These are phyloP conservation scores for Girardinichthys multiradiatus DNA, from an alignment of 2,113 vertebrate genomes.

Conservation along the genomic window DNA sequence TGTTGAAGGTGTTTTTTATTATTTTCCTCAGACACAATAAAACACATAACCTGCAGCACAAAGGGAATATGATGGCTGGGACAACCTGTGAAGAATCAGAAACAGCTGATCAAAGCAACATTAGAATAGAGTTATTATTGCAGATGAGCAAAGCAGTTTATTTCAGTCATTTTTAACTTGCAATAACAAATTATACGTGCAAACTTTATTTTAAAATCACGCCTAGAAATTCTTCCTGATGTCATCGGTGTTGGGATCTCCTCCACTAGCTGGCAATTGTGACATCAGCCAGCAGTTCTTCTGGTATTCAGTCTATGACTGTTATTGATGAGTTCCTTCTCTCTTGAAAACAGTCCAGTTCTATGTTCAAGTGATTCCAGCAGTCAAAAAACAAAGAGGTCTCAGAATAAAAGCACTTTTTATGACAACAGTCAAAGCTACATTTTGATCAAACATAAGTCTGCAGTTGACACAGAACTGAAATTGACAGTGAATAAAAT, in stretches of 20 bases:
- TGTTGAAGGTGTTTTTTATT: constrained; percentile 78
- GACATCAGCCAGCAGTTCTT: constrained; percentile 56
- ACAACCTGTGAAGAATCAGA: constrained; percentile 39
- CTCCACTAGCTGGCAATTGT: constrained; percentile 43
- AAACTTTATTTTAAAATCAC: constrained; percentile 59
- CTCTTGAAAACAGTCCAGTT: constrained; percentile 12
- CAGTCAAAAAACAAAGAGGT: constrained; percentile 24
- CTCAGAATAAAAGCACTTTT: constrained; percentile 26
- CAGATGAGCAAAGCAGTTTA: constrained; percentile 54
- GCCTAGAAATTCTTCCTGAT: constrained; percentile 52
- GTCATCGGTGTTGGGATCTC: constrained; percentile 12
- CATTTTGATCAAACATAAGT: constrained; percentile 47
- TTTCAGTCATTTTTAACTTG: constrained; percentile 32
- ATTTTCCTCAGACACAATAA: constrained; percentile 71
- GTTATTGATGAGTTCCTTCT: background rate
- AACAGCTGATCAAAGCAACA: constrained; percentile 39
- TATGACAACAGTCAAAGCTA: constrained; percentile 49
- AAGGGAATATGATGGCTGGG: constrained; percentile 44
- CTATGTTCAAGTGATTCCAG: constrained; percentile 42
- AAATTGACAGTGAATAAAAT: constrained; percentile 49
- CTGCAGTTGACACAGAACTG: constrained; percentile 46
- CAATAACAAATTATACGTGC: constrained; percentile 64
- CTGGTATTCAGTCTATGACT: constrained; percentile 14
- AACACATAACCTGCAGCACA: constrained; percentile 75
- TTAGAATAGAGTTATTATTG: constrained; percentile 41